A percentile compares a stretch with the other conserved stretches of the same genome.
These are phyloP conservation scores for Xiphophorus hellerii DNA, from an alignment of 2,113 vertebrate species.

Conservation along the genomic window DNA sequence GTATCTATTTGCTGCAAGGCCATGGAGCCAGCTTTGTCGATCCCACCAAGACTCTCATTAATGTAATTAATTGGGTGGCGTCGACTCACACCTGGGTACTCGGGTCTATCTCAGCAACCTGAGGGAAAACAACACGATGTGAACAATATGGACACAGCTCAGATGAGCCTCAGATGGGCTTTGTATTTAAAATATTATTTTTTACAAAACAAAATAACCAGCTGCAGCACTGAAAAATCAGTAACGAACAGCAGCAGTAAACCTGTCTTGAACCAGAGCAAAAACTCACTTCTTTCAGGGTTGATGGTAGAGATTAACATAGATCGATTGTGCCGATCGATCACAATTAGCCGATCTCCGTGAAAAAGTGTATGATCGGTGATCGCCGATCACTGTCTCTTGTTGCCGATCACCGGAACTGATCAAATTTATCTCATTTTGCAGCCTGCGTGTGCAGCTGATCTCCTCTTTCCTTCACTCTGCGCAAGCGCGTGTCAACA, in stretches of 20 bases:
- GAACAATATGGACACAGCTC: constrained; percentile 10
- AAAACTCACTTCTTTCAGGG: no score
- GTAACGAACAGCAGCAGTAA: not conserved
- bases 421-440: no score
- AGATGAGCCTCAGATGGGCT: constrained; percentile 9
- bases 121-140: constrained; percentile 16
- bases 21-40: constrained; percentile 27
- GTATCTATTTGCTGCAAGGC: constrained; percentile 28
- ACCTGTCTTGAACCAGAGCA: not conserved
- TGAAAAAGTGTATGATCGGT: no score
- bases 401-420: no score
- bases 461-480: no score
- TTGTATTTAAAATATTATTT: not conserved
- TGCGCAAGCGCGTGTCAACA: no score
- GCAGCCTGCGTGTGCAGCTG: no score
- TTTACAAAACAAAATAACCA: not conserved
- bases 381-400: no score
- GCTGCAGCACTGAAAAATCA: not conserved
- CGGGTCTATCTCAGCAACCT: constrained; percentile 21
- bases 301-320: no score
- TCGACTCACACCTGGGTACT: constrained; percentile 63
- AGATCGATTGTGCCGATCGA: no score
- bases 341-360: no score
- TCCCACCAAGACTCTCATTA: constrained; percentile 50
- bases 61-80: constrained; percentile 60